Evolutionary conservation across 2,113 vertebrate genomes (phyloP), one percentile per base, ranked within the genome.

Genomic region (Heterotilapia buettikoferi): DNA sequence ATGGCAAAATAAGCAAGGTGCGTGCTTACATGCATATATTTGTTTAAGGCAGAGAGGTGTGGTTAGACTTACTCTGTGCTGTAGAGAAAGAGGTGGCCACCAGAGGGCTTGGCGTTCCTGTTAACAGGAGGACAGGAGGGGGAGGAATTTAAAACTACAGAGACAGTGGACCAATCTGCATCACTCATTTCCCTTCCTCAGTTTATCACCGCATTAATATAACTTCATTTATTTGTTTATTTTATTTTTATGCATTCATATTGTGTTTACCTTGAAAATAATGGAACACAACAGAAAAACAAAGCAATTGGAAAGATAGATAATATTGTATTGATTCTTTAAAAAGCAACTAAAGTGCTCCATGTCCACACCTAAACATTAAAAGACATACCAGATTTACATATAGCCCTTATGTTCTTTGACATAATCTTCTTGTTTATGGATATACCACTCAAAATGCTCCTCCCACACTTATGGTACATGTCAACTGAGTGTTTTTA

Each of bases 41-140:
- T 40, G 24, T 87, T 83, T 68, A 82, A 54, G 68, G 73, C 54
- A 86, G 47, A 59, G 83, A 88, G 86, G 91, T 59, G 87, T 86
- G 86, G 61, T 63, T 47, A 43, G 93, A 97, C 97, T 98, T 97
- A 98, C 97, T 98, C 95, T 97, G 97, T 85, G 97, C 94, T 94
- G 97, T 93, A 91, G 97, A 95, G 93, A 98, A 98, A 84, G 97
- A 94, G 80, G 94, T 97, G 96, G 97, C 97, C 96, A 98, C 96
- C 97, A 97, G 96, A 92, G 97, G 97, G 95, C 97, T 98, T 84
- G 97, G 89, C 19, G 97, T 96, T 96, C 98, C 98, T 99, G 97
- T 86, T 94, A 96, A 96, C 93, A 93, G 96, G 91, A 96, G 85
- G 83, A 94, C 40, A 86, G 63, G 14, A 78, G 43, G 43, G 43